phyloP scores from a whole-genome alignment of 2,888 invertebrate genomes.

The Caenorhabditis sp. region DNA sequence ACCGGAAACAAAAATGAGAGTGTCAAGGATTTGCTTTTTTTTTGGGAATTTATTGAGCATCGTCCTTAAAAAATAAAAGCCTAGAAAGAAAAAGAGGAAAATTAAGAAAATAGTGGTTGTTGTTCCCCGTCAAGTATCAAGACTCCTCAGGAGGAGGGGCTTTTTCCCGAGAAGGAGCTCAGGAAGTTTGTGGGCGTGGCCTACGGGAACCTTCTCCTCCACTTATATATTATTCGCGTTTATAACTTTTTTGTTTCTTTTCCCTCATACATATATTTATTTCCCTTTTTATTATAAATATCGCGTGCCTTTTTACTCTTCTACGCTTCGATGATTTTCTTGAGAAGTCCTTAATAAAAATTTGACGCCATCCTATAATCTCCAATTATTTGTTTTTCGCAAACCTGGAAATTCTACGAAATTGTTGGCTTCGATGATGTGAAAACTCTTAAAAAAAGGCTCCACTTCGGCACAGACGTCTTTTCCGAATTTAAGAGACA shows the following conservation, averaged over 20 bases:
- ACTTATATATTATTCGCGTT: slow-evolving; percentile 46
- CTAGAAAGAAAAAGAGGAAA: too few species aligned
- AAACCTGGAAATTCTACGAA: too few species aligned
- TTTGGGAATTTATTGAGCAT: background rate
- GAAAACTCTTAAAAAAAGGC: too few species aligned
- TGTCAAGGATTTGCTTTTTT: background rate
- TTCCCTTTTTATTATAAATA: too few species aligned
- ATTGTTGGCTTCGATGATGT: background rate
- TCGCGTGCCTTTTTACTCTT: too few species aligned
- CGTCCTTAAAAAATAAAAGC: too few species aligned
- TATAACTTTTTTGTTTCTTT: slow-evolving; percentile 35
- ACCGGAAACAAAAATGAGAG: background rate
- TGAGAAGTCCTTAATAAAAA: background rate
- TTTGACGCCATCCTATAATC: background rate
- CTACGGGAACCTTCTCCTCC: slow-evolving; percentile 7
- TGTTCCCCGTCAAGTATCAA: too few species aligned
- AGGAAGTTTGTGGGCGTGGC: slow-evolving; percentile 59
- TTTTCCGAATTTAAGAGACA: too few species aligned
- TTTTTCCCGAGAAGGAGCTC: slow-evolving; percentile 7
- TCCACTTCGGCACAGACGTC: too few species aligned
- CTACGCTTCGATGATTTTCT: too few species aligned
- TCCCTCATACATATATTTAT: too few species aligned
- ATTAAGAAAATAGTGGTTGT: too few species aligned
- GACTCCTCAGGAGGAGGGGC: background rate
- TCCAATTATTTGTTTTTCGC: background rate